Conservation (phyloP, 2,888 invertebrate genomes). For the Hydraecia micacea region DNA sequence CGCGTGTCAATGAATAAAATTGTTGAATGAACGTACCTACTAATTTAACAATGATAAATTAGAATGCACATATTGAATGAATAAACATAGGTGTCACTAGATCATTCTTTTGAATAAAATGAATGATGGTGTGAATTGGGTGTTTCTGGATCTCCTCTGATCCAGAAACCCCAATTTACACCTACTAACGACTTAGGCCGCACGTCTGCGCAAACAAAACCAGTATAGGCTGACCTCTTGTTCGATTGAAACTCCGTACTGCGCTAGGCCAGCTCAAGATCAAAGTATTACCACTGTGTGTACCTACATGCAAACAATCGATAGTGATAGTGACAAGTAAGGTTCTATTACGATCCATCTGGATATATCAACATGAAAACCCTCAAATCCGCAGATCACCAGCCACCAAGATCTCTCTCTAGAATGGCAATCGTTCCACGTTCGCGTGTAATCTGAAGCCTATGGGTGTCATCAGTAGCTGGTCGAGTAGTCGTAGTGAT, state of each 20-base stretch:
- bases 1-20: too few relatives aligned
- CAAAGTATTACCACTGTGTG: background rate
- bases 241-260: background rate
- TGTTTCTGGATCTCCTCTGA: too few relatives aligned
- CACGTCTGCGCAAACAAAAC: too few relatives aligned
- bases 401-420: constrained; percentile 36
- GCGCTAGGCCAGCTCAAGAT: background rate
- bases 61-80: too few relatives aligned
- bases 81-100: too few relatives aligned
- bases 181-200: background rate
- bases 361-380: constrained; percentile 66
- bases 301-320: background rate
- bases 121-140: too few relatives aligned
- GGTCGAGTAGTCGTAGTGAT: constrained; percentile 64
- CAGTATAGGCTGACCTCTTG: background rate
- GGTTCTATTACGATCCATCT: constrained; percentile 55
- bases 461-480: constrained; percentile 41
- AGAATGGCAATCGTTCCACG: constrained; percentile 24
- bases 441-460: constrained; percentile 26
- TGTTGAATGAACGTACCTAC: too few relatives aligned
- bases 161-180: too few relatives aligned
- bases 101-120: too few relatives aligned
- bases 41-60: too few relatives aligned
- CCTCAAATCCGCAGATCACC: constrained; percentile 63
- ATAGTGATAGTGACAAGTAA: background rate